Evolutionary conservation across 2,113 vertebrate genomes (phyloP).

Genomic region (Sinocyclocheilus grahami): DNA sequence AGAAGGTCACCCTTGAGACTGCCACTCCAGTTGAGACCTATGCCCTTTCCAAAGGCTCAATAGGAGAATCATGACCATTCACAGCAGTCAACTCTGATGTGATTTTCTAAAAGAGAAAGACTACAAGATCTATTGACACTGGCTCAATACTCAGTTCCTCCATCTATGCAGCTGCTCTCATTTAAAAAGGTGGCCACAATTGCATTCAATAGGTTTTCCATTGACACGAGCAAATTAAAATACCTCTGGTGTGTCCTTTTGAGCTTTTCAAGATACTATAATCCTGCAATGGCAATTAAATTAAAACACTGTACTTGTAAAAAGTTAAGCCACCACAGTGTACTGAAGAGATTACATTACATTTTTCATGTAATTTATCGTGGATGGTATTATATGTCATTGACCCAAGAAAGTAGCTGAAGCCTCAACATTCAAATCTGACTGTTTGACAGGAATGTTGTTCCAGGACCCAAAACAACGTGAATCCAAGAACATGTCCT

Average conservation of each 20-base stretch:
- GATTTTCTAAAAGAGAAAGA: slow-evolving; percentile 50
- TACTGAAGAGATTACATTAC: neutral
- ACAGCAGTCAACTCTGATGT: slow-evolving; percentile 44
- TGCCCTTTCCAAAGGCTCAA: slow-evolving; percentile 58
- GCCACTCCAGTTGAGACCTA: slow-evolving; percentile 58
- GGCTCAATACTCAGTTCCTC: too few relatives aligned
- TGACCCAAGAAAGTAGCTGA: neutral
- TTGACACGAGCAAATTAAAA: slow-evolving; percentile 60
- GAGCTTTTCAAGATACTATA: slow-evolving; percentile 52
- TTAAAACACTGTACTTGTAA: neutral
- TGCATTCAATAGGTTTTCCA: slow-evolving; percentile 7
- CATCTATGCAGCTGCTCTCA: too few relatives aligned
- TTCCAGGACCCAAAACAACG: slow-evolving; percentile 5
- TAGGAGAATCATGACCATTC: slow-evolving; percentile 52
- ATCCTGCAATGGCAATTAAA: neutral
- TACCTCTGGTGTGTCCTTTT: slow-evolving; percentile 44
- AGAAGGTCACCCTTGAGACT: slow-evolving; percentile 60
- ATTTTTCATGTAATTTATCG: neutral
- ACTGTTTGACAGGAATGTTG: neutral
- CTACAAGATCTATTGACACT: slow-evolving; percentile 46
- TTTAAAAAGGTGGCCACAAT: neutral
- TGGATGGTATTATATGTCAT: neutral
- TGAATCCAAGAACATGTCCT: slow-evolving; percentile 13
- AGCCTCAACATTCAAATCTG: neutral
- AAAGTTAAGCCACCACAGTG: neutral